These are phyloP conservation scores for Hypomecis atomaria DNA, from an alignment of 2,888 invertebrate species.

Conservation along the genomic window DNA sequence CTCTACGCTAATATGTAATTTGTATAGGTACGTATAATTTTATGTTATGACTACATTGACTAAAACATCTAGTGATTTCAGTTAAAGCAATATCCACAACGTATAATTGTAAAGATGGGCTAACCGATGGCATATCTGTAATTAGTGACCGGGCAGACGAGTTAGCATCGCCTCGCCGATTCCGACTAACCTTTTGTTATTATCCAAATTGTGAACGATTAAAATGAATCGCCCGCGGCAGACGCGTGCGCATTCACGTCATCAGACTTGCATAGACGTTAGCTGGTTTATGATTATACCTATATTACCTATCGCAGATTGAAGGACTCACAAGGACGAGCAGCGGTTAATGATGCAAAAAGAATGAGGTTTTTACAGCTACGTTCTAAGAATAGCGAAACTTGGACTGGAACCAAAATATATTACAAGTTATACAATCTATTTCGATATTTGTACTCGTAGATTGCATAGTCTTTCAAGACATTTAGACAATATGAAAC, in stretches of 20 bases:
- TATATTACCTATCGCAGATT: conserved; percentile 53
- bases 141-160: conserved; percentile 54
- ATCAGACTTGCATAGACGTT: conserved; percentile 57
- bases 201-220: conserved; percentile 68
- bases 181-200: conserved; percentile 60
- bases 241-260: conserved; percentile 59
- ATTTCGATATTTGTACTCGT: not conserved
- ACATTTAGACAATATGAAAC: conserved; percentile 49
- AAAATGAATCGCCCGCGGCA: conserved; percentile 56
- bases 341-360: conserved; percentile 42
- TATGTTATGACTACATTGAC: not conserved
- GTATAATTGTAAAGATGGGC: conserved; percentile 34
- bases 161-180: conserved; percentile 51
- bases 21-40: not conserved
- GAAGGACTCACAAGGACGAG: conserved; percentile 57
- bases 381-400: conserved; percentile 36
- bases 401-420: conserved; percentile 29
- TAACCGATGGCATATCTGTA: conserved; percentile 49
- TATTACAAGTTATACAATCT: not conserved
- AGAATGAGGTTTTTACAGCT: conserved; percentile 36
- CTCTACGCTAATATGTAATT: not conserved
- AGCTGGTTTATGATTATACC: conserved; percentile 49
- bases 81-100: conserved; percentile 17
- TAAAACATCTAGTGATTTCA: conserved; percentile 12
- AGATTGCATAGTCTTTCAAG: conserved; percentile 1